These are phyloP conservation scores for Dipodomys spectabilis DNA, from an alignment of 2,113 vertebrate genomes.

Conservation along the genomic window DNA sequence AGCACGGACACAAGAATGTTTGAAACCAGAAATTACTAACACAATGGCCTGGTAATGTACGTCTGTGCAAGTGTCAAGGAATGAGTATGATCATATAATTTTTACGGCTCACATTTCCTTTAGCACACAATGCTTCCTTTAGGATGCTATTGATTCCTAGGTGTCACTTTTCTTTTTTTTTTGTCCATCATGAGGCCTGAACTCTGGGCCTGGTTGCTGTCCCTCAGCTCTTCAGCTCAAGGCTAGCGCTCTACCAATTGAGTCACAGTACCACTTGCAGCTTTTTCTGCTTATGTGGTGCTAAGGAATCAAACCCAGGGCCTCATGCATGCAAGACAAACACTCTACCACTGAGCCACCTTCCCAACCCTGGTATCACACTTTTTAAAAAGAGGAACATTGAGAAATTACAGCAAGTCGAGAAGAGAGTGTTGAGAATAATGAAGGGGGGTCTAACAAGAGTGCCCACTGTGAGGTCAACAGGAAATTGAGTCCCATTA, in stretches of 20 bases:
- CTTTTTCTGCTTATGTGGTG: too few species aligned
- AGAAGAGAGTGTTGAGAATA: background rate
- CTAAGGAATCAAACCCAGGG: too few species aligned
- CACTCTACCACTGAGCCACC: too few species aligned
- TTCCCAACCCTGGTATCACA: too few species aligned
- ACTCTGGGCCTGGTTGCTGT: too few species aligned
- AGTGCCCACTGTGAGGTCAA: background rate
- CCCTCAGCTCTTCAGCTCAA: too few species aligned
- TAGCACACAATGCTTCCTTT: background rate
- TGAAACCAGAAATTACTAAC: background rate
- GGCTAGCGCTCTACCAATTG: too few species aligned
- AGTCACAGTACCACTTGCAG: too few species aligned
- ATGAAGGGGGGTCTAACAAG: background rate
- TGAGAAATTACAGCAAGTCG: background rate
- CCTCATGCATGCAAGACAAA: too few species aligned
- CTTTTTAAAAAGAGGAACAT: background rate
- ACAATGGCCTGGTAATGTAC: background rate
- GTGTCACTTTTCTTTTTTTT: background rate
- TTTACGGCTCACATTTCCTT: conserved; percentile 2
- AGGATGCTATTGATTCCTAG: background rate
- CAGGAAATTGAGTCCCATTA: background rate
- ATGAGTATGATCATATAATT: background rate
- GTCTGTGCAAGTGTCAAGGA: background rate
- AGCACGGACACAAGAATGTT: background rate
- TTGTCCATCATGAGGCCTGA: too few species aligned